Percentiles rank a stretch among this genome's conserved stretches.
phyloP scores from a whole-genome alignment of 1,140 invertebrate species.

The Tribolium madens region DNA sequence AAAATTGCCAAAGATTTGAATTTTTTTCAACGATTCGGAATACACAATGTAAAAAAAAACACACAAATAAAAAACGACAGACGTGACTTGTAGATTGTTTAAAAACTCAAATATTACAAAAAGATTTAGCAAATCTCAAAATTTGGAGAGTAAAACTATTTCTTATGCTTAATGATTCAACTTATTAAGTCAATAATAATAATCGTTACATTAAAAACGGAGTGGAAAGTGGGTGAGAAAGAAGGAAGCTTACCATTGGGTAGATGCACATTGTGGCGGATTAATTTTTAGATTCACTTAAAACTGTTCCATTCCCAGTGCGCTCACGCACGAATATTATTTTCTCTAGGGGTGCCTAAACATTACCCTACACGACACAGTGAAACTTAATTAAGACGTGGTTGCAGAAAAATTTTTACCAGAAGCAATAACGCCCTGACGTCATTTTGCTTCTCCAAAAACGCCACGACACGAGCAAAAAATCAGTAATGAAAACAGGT shows the following conservation, averaged over 20 bases:
- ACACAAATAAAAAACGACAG: conserved; percentile 13
- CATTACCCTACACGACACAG: not conserved
- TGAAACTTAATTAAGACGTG: conserved; percentile 14
- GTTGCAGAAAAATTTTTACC: not conserved
- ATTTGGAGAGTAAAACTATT: too few species aligned
- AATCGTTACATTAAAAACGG: not conserved
- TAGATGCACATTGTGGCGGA: not conserved
- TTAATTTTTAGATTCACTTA: conserved; percentile 8
- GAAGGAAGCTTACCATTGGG: too few species aligned
- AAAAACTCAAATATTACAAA: too few species aligned
- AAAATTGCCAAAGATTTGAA: not conserved
- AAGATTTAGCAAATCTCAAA: too few species aligned
- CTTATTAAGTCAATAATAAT: too few species aligned
- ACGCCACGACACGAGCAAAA: not conserved
- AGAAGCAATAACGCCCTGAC: not conserved
- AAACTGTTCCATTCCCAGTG: conserved; percentile 13
- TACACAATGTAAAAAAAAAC: conserved; percentile 11
- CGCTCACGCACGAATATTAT: conserved; percentile 20
- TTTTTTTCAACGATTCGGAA: not conserved
- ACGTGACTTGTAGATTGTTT: conserved; percentile 12
- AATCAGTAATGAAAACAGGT: not conserved
- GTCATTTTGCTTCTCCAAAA: not conserved
- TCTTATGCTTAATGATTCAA: too few species aligned
- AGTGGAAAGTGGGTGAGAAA: not conserved
- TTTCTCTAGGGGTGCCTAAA: not conserved